Base-by-base conservation (phyloP, 37 sponge, comb jelly and placozoan genomes). In the Mnemiopsis leidyi region DNA sequence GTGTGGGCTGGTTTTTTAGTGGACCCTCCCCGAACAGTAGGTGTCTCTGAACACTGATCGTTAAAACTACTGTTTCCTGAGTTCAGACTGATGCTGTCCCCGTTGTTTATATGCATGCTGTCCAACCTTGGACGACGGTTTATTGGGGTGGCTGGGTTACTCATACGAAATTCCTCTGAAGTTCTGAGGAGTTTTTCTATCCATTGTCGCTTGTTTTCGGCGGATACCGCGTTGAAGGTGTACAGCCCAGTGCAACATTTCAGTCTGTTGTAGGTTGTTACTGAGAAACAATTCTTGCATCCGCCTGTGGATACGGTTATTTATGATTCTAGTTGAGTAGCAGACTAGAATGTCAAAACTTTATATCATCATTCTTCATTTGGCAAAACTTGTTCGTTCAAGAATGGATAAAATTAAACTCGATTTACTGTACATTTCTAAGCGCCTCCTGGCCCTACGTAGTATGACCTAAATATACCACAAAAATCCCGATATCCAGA, bases 301-400 rank as follows among this genome's bases (percentile, higher is more conserved):
- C 90, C 90, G 29, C 90, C 90, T 85, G 61, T 0, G n/a, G 26
- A 85, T n/a, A n/a, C n/a, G n/a, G n/a, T n/a, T n/a, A n/a, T n/a
- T n/a, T n/a, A n/a, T n/a, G n/a, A n/a, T n/a, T n/a, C n/a, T n/a
- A n/a, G n/a, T n/a, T n/a, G n/a, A n/a, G n/a, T n/a, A n/a, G n/a
- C n/a, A n/a, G n/a, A n/a, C n/a, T n/a, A n/a, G n/a, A n/a, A n/a
- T n/a, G n/a, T n/a, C n/a, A n/a, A n/a, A n/a, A n/a, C n/a, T n/a
- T n/a, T n/a, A n/a, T n/a, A n/a, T n/a, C n/a, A n/a, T n/a, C n/a
- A n/a, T n/a, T n/a, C n/a, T n/a, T n/a, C n/a, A n/a, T n/a, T n/a
- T n/a, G n/a, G n/a, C n/a, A n/a, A n/a, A n/a, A n/a, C n/a, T n/a
- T n/a, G n/a, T n/a, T n/a, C n/a, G n/a, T n/a, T n/a, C n/a, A n/a